Evolutionary conservation across 2,888 invertebrate genomes (phyloP), one percentile per base, ranked within the genome.

Genomic region (Chymomyza fuscimana): DNA sequence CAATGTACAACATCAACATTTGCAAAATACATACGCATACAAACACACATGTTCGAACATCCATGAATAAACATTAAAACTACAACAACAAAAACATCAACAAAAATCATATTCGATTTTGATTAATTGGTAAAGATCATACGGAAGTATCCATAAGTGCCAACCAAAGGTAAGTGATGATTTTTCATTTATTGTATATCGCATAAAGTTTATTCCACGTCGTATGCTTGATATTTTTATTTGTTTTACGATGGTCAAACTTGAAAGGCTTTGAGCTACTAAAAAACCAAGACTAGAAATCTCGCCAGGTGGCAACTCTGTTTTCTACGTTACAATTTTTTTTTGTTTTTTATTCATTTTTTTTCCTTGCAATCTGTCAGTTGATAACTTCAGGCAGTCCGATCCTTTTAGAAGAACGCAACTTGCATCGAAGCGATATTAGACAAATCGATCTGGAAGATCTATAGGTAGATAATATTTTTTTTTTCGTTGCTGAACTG

Each of bases 131-230:
- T 78, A 81, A 90, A 92, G 92, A 92, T 87, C 91, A 91, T 74
- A 92, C 92, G 89, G 92, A 92, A 83, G 89, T 91, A 72, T 90
- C 91, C 72, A 90, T 92, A 87, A 91, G 91, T 79, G 91, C 91
- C 72, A 91, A 89, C 63, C 92, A 92, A 80, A 92, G 92, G 92
- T 92, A 91, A 92, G 92, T 82, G 68, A 50, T 74, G 68, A 68
- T 58, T 67, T 69, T 76, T 68, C 69, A 65, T 63, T 61, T 60
- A 36, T 69, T 59, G 68, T 72, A 5, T 12, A 67, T 74, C 29
- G 29, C 74, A 50, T 65, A 9, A 5, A 32, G 32, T 7, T 32
- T 7, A 0, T 46, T 60, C 68, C 32, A 50, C 72, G 69, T 69
- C 67, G 66, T 68, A 68, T 74, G 67, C 16, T 72, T 19, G 32